Evolutionary conservation across 2,797 vertebrate genomes (phyloP), one percentile per base, ranked within the genome.

Genomic region (Melanotaenia boesemani): DNA sequence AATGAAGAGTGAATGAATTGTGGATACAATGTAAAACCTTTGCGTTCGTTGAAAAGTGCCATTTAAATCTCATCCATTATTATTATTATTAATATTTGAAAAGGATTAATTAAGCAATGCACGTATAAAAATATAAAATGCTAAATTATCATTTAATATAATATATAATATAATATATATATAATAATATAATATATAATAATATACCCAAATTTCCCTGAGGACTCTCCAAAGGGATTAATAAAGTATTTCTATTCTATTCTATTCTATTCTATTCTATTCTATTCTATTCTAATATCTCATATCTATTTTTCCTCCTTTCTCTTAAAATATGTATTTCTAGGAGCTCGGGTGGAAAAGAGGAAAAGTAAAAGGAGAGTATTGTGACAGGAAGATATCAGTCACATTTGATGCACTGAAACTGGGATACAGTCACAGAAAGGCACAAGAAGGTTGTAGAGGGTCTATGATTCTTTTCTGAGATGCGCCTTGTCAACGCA

Each of bases 391-490:
- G 28, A 77, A 65, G 52, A 11, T 28, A 22, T 63, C 57, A 11
- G 1, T 18, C 22, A 64, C 39, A 62, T 70, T 65, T 73, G 78
- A 61, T 48, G 41, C 13, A 32, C 46, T 66, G 74, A 69, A 75
- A 67, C 39, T 37, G 61, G 64, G 39, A 57, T 34, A 0, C 34
- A 37, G 52, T 64, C 58, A 46, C 20, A 80, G 37, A 71, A 58
- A 71, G 26, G 44, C 30, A 54, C 3, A 79, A 41, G 56, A n/a
- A 41, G 12, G 37, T 55, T 46, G 58, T 36, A 30, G 26, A 59
- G 63, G 3, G 39, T 1, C 1, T n/a, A 22, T 59, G 48, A 52
- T n/a, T 28, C 12, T n/a, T 69, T 50, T 30, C 16, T 72, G 16
- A 50, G n/a, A 46, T 22, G 55, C 8, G 1, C 39, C 59, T 61